Base-by-base conservation (phyloP, 2,888 invertebrate genomes). In the Lochmaea crataegi region DNA sequence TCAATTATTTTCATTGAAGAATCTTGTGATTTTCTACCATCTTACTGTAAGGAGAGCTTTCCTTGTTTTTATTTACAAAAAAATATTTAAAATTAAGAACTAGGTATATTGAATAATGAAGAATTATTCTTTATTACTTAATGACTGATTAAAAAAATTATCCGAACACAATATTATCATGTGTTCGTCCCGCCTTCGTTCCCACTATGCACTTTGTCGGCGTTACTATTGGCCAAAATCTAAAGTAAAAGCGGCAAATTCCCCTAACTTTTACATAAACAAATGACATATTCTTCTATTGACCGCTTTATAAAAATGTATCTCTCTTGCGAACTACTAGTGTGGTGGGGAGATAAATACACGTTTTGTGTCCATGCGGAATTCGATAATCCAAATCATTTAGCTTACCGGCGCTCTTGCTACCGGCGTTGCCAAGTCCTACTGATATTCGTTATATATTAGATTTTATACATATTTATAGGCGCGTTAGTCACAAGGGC, bases 181-280 rank as follows among this genome's bases (percentile, higher is more conserved):
- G 74, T 66, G 66, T 73, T 74, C 60, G 76, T 68, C 60, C 75
- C 79, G 77, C 79, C 79, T 60, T 68, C 61, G 14, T 64, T 74
- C 74, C 75, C 79, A 74, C 73, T 57, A 65, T 68, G 57, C 64
- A 42, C 14, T 51, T 71, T 22, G 58, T 70, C 57, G 32, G 66
- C 22, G 64, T 48, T 65, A 41, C 65, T 57, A 79, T 79, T 79
- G 79, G 79, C 48, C 65, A 32, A 45, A 61, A 32, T 65, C 10
- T 5, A 56, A 56, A 41, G 57, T 69, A 53, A 42, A 63, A 76
- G 76, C 78, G 77, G 78, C 74, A 65, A 32, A 41, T 14, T 51
- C 51, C 6, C 61, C 66, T 45, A 48, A n/a, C 53, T 51, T 56
- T 22, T 16, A 38, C 5, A 16, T 32, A 9, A 26, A 61, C 68